These are phyloP conservation scores for Nylanderia fulva DNA, from an alignment of 1,140 invertebrate genomes.

Conservation along the genomic window DNA sequence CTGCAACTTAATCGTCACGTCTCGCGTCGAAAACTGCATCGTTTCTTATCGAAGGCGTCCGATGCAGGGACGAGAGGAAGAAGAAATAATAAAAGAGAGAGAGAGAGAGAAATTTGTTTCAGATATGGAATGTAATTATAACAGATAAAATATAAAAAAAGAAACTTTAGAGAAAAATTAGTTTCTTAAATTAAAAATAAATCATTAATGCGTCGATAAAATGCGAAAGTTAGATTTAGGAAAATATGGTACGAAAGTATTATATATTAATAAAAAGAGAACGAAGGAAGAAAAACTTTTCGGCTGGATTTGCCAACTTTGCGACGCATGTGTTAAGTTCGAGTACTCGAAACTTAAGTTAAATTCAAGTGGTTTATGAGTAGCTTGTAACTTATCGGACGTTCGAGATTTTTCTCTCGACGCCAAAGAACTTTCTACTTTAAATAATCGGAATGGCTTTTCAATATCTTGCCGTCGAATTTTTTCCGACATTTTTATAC, in stretches of 20 bases:
- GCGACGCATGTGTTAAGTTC: constrained; percentile 5
- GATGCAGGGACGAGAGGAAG: not conserved
- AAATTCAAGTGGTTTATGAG: constrained; percentile 46
- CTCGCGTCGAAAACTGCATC: constrained; percentile 72
- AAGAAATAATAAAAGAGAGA: not conserved
- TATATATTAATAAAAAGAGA: not conserved
- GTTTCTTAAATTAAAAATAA: not conserved
- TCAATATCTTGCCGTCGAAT: not conserved
- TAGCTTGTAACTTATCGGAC: constrained; percentile 31
- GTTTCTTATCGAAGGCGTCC: constrained; percentile 65
- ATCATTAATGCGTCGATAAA: not conserved
- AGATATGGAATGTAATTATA: not conserved
- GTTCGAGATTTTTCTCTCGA: not conserved
- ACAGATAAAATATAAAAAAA: not conserved
- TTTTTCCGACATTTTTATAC: not conserved
- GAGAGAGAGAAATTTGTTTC: not conserved
- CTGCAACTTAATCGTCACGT: constrained; percentile 80
- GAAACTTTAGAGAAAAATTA: not conserved
- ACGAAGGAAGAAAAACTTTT: not conserved
- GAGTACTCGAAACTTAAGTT: constrained; percentile 24
- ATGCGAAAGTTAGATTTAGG: not conserved
- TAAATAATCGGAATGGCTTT: constrained; percentile 3
- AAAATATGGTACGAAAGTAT: not conserved
- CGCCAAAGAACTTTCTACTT: not conserved
- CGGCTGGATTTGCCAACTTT: not conserved